Evolutionary conservation across 35 echinoderm and acorn worm species (phyloP).

Genomic region (Antedon bifida): DNA sequence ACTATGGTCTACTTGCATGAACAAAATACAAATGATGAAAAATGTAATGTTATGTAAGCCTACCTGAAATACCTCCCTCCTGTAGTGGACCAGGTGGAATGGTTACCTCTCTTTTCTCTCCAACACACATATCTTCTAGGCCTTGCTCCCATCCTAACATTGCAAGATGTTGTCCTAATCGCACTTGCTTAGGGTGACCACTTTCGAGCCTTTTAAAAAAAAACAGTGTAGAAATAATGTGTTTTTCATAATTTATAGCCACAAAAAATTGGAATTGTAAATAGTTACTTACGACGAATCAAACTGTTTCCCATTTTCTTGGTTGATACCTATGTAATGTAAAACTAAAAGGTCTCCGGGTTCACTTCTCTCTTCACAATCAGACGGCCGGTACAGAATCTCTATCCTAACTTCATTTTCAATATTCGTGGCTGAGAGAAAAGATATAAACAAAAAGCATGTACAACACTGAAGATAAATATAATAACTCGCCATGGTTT

Average conservation of each 20-base stretch:
- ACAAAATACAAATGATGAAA: no score
- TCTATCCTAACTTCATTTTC: not conserved
- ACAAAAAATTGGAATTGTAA: no score
- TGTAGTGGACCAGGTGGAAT: conserved; percentile 22
- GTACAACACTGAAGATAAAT: not conserved
- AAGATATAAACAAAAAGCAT: not conserved
- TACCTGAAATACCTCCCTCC: not conserved
- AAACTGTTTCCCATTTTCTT: not conserved
- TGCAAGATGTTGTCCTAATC: conserved; percentile 1
- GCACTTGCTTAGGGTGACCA: not conserved
- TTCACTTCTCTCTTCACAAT: not conserved
- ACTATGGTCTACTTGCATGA: no score
- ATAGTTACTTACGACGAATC: not conserved
- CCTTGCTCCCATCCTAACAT: conserved; percentile 19
- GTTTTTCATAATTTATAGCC: no score
- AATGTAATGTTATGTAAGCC: no score
- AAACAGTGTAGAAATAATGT: no score
- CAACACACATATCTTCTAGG: conserved; percentile 22
- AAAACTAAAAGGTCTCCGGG: not conserved
- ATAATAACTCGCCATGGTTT: not conserved
- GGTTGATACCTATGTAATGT: not conserved
- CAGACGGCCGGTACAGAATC: not conserved
- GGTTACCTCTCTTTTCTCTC: conserved; percentile 14
- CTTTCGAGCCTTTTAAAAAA: not conserved
- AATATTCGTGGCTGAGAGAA: not conserved